A percentile compares a stretch with the other conserved stretches of the same genome.
Evolutionary conservation across 1,140 invertebrate genomes (phyloP).

Genomic region (Zaprionus capensis): DNA sequence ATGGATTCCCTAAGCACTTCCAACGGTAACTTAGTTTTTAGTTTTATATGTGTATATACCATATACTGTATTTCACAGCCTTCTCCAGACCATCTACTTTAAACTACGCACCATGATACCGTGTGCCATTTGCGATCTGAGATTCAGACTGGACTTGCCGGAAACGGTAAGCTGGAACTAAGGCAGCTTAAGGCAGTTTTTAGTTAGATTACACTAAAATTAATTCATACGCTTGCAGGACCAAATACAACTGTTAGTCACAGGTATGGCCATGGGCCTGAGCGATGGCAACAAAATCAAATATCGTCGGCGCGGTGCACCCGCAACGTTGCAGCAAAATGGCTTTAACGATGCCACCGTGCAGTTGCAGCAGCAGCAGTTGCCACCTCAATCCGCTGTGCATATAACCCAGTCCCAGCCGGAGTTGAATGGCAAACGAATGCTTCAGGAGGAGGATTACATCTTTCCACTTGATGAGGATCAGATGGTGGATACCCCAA

Average conservation of each 20-base stretch:
- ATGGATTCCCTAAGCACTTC: conserved; percentile 88
- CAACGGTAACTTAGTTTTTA: conserved; percentile 66
- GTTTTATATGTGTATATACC: neutral
- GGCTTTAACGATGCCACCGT: conserved; percentile 49
- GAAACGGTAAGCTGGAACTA: conserved; percentile 86
- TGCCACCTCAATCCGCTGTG: conserved; percentile 16
- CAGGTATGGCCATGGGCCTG: conserved; percentile 90
- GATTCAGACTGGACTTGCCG: conserved; percentile 92
- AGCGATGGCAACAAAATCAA: conserved; percentile 86
- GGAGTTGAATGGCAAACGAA: conserved; percentile 67
- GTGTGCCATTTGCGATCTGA: conserved; percentile 91
- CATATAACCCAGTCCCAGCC: conserved; percentile 56
- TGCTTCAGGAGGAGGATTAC: conserved; percentile 85
- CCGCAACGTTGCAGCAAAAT: conserved; percentile 52
- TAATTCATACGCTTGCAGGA: conserved; percentile 85
- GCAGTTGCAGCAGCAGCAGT: conserved; percentile 27
- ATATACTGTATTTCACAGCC: conserved; percentile 39
- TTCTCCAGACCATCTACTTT: conserved; percentile 91
- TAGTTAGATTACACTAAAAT: neutral
- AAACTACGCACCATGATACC: conserved; percentile 93
- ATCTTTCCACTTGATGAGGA: conserved; percentile 91
- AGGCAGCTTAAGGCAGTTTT: neutral
- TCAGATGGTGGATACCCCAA: conserved; percentile 83
- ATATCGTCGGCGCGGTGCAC: conserved; percentile 78
- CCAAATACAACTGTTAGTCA: conserved; percentile 93